phyloP scores from a whole-genome alignment of 2,797 vertebrate genomes.

The Mus minutoides region DNA sequence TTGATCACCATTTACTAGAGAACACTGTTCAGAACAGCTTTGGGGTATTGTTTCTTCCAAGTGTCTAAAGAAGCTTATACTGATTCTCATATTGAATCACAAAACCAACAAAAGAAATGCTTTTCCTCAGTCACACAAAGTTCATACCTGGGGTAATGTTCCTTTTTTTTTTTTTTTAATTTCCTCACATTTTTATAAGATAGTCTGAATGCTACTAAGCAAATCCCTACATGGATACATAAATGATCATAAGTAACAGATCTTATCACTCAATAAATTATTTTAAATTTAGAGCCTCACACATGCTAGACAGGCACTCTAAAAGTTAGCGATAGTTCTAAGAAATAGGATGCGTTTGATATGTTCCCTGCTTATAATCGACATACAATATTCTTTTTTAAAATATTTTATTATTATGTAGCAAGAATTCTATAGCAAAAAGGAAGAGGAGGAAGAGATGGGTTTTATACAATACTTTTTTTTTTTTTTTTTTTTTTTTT shows the following conservation, averaged over 20 bases:
- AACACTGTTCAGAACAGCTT: neutral
- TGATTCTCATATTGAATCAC: neutral
- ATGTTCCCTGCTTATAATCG: neutral
- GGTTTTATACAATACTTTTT: neutral
- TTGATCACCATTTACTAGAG: neutral
- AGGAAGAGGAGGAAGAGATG: neutral
- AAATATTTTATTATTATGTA: neutral
- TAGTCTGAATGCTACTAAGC: neutral
- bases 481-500: too few species aligned
- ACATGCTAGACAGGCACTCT: neutral
- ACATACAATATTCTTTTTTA: neutral
- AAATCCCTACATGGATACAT: neutral
- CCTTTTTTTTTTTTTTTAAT: slow-evolving; percentile 3
- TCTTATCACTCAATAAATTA: neutral
- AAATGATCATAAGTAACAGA: neutral
- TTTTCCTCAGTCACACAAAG: slow-evolving; percentile 20
- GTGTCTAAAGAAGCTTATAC: neutral
- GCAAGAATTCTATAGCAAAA: neutral
- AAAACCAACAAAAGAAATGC: neutral
- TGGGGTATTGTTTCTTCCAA: neutral
- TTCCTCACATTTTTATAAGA: neutral
- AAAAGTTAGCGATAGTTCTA: neutral
- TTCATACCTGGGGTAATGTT: neutral
- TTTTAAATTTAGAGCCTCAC: neutral
- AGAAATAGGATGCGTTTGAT: neutral